Evolutionary conservation across 1,140 invertebrate genomes (phyloP), one percentile per base, ranked within the genome.

Genomic region (Copidosoma floridanum): DNA sequence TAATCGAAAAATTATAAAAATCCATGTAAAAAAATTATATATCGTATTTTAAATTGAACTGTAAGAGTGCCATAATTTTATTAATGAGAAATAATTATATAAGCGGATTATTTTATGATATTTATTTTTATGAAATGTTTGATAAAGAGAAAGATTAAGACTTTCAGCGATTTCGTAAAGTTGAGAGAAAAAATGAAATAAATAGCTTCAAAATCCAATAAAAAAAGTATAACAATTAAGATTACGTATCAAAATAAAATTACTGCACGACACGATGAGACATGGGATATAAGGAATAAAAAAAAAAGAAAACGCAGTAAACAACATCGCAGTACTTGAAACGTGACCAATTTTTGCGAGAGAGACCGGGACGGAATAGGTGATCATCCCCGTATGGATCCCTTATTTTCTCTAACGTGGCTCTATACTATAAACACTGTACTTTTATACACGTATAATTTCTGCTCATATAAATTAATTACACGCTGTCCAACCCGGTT

Each of bases 121-220:
- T 37, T 57, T 40, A 57, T 57, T 57, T 51, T 51, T 52, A 59
- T 44, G 38, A 44, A 35, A 44, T 59, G n/a, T n/a, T n/a, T 44
- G 51, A 35, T 52, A 52, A 52, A 41, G 21, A 11, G 7, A 18
- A 46, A 23, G 27, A 35, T 21, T 37, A 46, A n/a, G n/a, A n/a
- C n/a, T n/a, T n/a, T n/a, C n/a, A n/a, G n/a, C n/a, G n/a, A n/a
- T n/a, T n/a, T n/a, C n/a, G 12, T 32, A 6, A 32, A 32, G 12
- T 32, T 12, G 29, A 0, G 12, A 8, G 29, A 32, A 32, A 32
- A 14, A 21, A 47, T 11, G 8, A 47, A 35, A 24, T 43, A 37
- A 56, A 23, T 12, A 1, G 7, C 12, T 46, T 55, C 35, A 8
- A 32, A 44, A 44, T 55, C 10, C 20, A 21, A 21, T 1, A 16